phyloP scores from a whole-genome alignment of 2,113 vertebrate species.

The Lontra canadensis region DNA sequence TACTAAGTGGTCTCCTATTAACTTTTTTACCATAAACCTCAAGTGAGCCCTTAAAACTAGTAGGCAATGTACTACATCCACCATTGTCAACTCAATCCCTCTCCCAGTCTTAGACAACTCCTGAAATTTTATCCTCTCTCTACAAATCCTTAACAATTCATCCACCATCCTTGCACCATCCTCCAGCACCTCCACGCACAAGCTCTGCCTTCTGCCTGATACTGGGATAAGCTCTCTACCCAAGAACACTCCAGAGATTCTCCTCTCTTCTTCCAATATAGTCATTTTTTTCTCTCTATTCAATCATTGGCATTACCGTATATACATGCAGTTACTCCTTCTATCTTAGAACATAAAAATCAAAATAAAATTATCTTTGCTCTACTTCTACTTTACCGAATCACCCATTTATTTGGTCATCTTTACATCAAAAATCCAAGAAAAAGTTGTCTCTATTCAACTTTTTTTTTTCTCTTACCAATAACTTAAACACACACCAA shows the following conservation, averaged over 20 bases:
- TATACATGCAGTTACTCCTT: background rate
- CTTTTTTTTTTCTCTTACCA: background rate
- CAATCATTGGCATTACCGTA: background rate
- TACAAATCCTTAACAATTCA: background rate
- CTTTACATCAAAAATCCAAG: background rate
- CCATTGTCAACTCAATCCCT: background rate
- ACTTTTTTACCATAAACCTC: background rate
- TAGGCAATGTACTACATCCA: background rate
- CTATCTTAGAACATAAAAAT: background rate
- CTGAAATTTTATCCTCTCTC: background rate
- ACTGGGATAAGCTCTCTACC: background rate
- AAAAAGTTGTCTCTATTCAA: background rate
- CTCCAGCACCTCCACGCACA: background rate
- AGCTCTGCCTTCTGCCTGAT: background rate
- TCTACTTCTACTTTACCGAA: background rate
- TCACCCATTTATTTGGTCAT: background rate
- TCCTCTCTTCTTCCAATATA: background rate
- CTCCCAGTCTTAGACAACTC: background rate
- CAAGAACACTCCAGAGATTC: background rate
- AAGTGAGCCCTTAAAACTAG: background rate
- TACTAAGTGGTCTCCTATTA: background rate
- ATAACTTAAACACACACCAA: background rate
- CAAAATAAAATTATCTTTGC: constrained; percentile 14
- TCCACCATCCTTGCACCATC: background rate
- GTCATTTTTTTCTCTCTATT: background rate